Conservation (phyloP, 2,113 vertebrate species). For the Rynchops niger region DNA sequence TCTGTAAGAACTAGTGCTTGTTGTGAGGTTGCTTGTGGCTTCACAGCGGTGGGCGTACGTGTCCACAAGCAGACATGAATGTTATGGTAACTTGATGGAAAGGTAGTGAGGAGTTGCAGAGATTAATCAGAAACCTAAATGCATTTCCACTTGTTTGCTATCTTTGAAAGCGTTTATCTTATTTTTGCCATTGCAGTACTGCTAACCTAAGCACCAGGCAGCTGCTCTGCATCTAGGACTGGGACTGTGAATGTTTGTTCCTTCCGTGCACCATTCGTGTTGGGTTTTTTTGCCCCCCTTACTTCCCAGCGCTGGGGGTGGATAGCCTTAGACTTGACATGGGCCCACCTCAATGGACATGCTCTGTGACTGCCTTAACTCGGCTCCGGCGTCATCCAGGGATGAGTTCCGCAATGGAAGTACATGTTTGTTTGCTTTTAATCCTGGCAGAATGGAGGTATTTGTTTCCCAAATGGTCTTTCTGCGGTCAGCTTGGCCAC, state of each 20-base stretch:
- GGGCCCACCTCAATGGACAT: neutral
- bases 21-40: neutral
- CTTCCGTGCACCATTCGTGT: accelerated
- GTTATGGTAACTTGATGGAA: neutral
- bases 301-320: neutral
- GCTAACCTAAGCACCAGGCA: neutral
- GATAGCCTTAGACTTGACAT: neutral
- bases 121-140: neutral
- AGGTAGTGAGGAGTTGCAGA: neutral
- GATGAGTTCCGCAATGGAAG: neutral
- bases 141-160: neutral
- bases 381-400: neutral
- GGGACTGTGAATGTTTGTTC: neutral
- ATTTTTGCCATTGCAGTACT: neutral
- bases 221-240: neutral
- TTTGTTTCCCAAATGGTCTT: neutral
- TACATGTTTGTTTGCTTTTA: neutral
- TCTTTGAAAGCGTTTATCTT: neutral
- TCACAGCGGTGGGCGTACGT: accelerated
- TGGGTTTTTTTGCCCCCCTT: neutral
- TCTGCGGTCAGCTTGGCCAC: accelerated
- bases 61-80: neutral
- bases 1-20: neutral
- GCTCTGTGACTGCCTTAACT: neutral
- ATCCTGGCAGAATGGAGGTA: neutral